A percentile compares a stretch with the other conserved stretches of the same genome.
phyloP scores from a whole-genome alignment of 1,140 invertebrate species.

The Platorchestia sp. region DNA sequence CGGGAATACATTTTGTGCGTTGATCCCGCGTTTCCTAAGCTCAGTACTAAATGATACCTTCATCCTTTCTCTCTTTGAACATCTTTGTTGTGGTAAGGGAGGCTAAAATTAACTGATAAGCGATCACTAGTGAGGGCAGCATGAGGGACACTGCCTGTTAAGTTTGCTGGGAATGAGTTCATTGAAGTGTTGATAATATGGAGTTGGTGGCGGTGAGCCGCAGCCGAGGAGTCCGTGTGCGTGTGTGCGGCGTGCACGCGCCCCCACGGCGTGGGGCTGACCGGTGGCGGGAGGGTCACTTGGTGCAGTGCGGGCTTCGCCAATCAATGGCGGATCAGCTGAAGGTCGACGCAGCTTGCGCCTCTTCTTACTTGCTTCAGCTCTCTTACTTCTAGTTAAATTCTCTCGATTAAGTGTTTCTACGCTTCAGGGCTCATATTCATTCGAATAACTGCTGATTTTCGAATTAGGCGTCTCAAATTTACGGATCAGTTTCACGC shows the following conservation, averaged over 20 bases:
- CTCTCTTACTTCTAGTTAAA: not conserved
- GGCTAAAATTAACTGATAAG: too few species aligned
- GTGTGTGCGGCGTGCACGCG: not conserved
- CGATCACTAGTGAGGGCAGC: not conserved
- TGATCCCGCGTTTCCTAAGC: too few species aligned
- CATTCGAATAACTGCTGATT: not conserved
- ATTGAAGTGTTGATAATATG: not conserved
- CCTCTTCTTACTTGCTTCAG: slow-evolving; percentile 13
- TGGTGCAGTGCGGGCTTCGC: slow-evolving; percentile 25
- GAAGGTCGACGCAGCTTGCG: slow-evolving; percentile 19
- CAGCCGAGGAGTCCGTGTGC: not conserved
- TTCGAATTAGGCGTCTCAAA: too few species aligned
- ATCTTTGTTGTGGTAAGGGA: too few species aligned
- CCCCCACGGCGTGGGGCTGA: not conserved
- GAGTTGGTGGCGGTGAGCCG: not conserved
- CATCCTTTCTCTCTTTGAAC: too few species aligned
- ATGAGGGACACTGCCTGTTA: not conserved
- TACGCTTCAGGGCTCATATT: not conserved
- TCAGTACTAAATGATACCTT: too few species aligned
- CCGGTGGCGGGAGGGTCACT: not conserved
- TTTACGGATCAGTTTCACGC: too few species aligned
- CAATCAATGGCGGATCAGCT: slow-evolving; percentile 45
- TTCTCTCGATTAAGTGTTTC: not conserved
- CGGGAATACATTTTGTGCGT: too few species aligned
- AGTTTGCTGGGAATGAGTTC: not conserved